Evolutionary conservation across 2,888 invertebrate species (phyloP).

Genomic region (Caenorhabditis doughertyi): DNA sequence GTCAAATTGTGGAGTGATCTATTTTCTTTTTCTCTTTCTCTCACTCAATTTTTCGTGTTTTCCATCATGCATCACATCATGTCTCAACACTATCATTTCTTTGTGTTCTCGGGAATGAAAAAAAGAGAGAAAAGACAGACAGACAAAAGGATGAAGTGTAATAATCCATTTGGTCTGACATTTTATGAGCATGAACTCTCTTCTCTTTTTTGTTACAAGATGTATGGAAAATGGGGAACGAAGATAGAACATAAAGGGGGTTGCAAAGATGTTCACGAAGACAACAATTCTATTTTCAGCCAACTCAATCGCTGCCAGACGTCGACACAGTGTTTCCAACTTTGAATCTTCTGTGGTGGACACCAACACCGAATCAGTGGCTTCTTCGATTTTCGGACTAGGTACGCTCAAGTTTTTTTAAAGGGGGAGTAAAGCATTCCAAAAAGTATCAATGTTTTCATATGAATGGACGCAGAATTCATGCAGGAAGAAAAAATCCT

Average conservation of each 20-base stretch:
- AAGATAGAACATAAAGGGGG: neutral
- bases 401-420: conserved; percentile 45
- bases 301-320: conserved; percentile 21
- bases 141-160: conserved; percentile 12
- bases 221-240: neutral
- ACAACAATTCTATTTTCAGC: conserved; percentile 32
- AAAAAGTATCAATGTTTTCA: no score
- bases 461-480: no score
- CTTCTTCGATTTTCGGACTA: conserved; percentile 60
- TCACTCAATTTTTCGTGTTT: neutral
- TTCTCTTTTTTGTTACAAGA: neutral
- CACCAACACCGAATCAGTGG: conserved; percentile 65
- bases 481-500: no score
- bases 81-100: neutral
- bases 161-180: conserved; percentile 32
- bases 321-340: conserved; percentile 71
- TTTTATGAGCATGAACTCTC: conserved; percentile 56
- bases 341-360: conserved; percentile 61
- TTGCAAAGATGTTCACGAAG: neutral
- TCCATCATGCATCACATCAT: neutral
- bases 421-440: no score
- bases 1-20: conserved; percentile 44
- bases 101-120: conserved; percentile 33
- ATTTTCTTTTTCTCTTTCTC: conserved; percentile 9
- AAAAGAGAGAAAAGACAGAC: neutral